A percentile compares a stretch with the other conserved stretches of the same genome.
Evolutionary conservation across 1,140 invertebrate species (phyloP).

Genomic region (Drosophila malerkotliana): DNA sequence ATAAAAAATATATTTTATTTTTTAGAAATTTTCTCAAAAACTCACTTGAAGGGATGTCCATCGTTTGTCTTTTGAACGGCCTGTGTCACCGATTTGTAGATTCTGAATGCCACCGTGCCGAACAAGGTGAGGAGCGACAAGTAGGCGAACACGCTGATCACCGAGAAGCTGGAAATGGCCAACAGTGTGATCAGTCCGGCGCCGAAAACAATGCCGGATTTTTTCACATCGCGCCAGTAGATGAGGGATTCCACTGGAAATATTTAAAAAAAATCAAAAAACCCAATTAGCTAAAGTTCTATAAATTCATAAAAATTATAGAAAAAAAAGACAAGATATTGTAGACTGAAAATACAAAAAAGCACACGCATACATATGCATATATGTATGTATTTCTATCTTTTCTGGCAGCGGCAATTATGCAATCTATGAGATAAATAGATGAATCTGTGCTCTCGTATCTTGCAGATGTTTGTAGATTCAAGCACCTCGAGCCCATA

Average conservation of each 20-base stretch:
- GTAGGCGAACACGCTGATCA: slow-evolving; percentile 98
- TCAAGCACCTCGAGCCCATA: slow-evolving; percentile 27
- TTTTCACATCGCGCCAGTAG: slow-evolving; percentile 98
- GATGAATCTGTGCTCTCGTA: slow-evolving; percentile 25
- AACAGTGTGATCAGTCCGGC: slow-evolving; percentile 93
- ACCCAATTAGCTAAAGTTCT: background rate
- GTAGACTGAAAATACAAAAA: slow-evolving; percentile 33
- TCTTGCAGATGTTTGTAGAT: slow-evolving; percentile 4
- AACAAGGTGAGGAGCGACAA: slow-evolving; percentile 92
- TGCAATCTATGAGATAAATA: slow-evolving; percentile 76
- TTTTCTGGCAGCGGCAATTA: slow-evolving; percentile 64
- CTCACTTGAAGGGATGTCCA: slow-evolving; percentile 98
- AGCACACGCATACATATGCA: slow-evolving; percentile 35
- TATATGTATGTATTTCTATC: slow-evolving; percentile 7
- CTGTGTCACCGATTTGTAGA: slow-evolving; percentile 98
- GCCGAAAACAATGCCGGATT: slow-evolving; percentile 96
- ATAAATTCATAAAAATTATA: slow-evolving; percentile 25
- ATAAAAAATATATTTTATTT: background rate
- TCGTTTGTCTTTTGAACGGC: slow-evolving; percentile 98
- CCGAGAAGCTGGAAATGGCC: slow-evolving; percentile 96
- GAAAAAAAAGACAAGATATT: slow-evolving; percentile 21
- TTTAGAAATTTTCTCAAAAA: slow-evolving; percentile 87
- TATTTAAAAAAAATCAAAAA: slow-evolving; percentile 74
- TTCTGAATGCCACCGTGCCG: slow-evolving; percentile 94
- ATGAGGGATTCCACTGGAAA: slow-evolving; percentile 96